These are phyloP conservation scores for Hanleya hanleyi DNA, from an alignment of 2,888 invertebrate species.

Conservation along the genomic window DNA sequence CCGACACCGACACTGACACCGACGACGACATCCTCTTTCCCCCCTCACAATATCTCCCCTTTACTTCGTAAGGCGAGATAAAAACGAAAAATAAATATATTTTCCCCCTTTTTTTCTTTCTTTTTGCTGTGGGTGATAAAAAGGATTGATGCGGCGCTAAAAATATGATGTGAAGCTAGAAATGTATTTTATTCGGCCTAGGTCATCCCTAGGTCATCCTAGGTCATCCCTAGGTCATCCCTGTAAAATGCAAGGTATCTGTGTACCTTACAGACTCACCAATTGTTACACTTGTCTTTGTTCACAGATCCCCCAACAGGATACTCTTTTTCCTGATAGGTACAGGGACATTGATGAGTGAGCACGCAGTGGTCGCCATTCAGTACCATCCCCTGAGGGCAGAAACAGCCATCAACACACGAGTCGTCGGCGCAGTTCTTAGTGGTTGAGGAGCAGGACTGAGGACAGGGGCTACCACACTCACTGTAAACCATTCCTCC, in stretches of 20 bases:
- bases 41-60: too few species aligned
- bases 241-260: not conserved
- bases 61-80: too few species aligned
- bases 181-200: too few species aligned
- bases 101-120: too few species aligned
- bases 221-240: too few species aligned
- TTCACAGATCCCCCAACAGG: constrained; percentile 48
- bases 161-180: too few species aligned
- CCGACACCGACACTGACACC: too few species aligned
- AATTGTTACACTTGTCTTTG: constrained; percentile 65
- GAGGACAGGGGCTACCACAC: constrained; percentile 84
- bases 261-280: constrained; percentile 42
- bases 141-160: too few species aligned
- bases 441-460: constrained; percentile 79
- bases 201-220: too few species aligned
- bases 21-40: too few species aligned
- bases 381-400: constrained; percentile 84
- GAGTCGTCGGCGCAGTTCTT: constrained; percentile 71
- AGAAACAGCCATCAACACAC: constrained; percentile 93
- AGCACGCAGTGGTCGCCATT: constrained; percentile 87
- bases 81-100: too few species aligned
- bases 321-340: constrained; percentile 77
- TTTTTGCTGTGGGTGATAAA: too few species aligned
- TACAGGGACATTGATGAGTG: constrained; percentile 85
- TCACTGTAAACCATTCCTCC: constrained; percentile 84